Evolutionary conservation across 2,797 vertebrate genomes (phyloP).

Genomic region (Microctenopoma stevenorrisi): DNA sequence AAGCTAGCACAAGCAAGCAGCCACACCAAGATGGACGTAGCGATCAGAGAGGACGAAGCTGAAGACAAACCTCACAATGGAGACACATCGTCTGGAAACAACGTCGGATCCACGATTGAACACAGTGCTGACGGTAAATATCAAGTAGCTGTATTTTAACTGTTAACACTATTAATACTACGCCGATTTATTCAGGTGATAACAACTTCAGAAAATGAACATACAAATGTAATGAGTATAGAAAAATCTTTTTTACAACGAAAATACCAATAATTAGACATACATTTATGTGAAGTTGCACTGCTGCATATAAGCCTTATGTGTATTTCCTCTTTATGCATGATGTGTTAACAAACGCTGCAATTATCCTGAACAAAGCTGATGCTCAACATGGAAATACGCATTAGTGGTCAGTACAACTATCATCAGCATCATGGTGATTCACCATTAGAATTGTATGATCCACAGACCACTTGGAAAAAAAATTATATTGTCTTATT

Average conservation of each 20-base stretch:
- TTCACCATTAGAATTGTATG: neutral
- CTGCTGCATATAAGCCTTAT: neutral
- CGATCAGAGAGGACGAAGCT: slow-evolving; percentile 23
- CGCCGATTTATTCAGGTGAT: neutral
- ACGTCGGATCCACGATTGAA: slow-evolving; percentile 1
- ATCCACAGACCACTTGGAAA: neutral
- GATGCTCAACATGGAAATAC: neutral
- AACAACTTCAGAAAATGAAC: neutral
- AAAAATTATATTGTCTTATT: neutral
- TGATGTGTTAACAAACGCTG: neutral
- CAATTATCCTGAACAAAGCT: neutral
- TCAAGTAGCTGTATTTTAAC: neutral
- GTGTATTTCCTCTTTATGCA: neutral
- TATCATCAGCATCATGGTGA: neutral
- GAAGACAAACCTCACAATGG: slow-evolving; percentile 3
- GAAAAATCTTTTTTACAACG: too few species aligned
- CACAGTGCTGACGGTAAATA: slow-evolving; percentile 49
- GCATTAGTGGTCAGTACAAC: neutral
- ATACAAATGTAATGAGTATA: too few species aligned
- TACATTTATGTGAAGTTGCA: too few species aligned
- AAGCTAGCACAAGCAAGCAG: slow-evolving; percentile 41
- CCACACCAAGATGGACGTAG: slow-evolving; percentile 75
- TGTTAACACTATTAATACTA: neutral
- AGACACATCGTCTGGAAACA: neutral
- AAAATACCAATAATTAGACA: neutral